Conservation (phyloP, 2,797 vertebrate genomes). For the Sibirionetta formosa region DNA sequence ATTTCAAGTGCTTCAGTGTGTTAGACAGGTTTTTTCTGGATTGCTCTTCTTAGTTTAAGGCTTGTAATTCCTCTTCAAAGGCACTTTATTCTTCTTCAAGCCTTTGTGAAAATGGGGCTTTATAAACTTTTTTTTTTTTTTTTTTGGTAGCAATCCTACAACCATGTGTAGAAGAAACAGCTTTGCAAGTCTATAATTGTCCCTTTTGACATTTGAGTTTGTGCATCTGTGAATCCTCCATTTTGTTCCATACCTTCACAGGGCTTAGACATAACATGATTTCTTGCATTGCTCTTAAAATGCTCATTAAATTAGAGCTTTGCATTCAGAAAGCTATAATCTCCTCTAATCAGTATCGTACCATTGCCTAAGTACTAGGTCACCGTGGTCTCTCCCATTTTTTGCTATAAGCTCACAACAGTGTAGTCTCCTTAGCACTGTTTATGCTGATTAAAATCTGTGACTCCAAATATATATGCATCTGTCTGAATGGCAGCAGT, state of each 20-base stretch:
- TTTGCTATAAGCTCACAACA: neutral
- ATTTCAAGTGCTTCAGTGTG: neutral
- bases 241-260: neutral
- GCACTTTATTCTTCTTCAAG: neutral
- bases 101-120: neutral
- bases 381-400: neutral
- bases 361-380: neutral
- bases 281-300: constrained; percentile 28
- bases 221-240: neutral
- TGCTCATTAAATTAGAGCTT: constrained; percentile 7
- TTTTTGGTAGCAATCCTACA: neutral
- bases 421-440: neutral
- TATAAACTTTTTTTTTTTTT: neutral
- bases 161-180: neutral
- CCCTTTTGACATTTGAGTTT: neutral
- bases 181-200: neutral
- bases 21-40: neutral
- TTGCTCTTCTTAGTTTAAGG: neutral
- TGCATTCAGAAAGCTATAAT: neutral
- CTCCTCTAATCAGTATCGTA: neutral
- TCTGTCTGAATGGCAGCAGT: constrained; percentile 23
- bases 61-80: neutral
- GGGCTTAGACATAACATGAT: neutral
- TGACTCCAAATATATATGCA: neutral
- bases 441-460: neutral